phyloP scores from a whole-genome alignment of 1,140 invertebrate genomes.

The Heliconius himera region DNA sequence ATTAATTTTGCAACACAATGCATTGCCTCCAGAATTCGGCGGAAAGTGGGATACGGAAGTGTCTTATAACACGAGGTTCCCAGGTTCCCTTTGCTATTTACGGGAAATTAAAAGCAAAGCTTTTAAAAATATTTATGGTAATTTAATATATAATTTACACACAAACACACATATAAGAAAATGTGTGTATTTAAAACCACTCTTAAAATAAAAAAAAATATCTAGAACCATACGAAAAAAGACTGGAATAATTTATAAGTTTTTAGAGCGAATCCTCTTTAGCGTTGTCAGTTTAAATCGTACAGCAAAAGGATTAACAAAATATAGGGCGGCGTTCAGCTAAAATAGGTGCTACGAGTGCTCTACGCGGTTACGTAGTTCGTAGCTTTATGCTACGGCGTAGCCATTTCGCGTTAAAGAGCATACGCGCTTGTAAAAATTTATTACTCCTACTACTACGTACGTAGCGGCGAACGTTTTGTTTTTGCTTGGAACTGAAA shows the following conservation, averaged over 20 bases:
- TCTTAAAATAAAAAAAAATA: background rate
- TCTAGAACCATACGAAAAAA: background rate
- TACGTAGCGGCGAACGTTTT: slow-evolving; percentile 24
- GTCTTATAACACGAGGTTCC: too few species aligned
- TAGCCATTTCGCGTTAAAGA: slow-evolving; percentile 38
- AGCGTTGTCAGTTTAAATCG: slow-evolving; percentile 28
- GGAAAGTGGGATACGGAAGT: too few species aligned
- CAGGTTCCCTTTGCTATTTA: too few species aligned
- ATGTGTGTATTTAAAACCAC: background rate
- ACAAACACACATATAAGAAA: background rate
- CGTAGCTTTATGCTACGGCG: slow-evolving; percentile 37
- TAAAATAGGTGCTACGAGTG: slow-evolving; percentile 40
- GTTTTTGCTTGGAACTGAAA: slow-evolving; percentile 21
- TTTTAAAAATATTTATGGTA: too few species aligned
- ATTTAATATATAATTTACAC: too few species aligned
- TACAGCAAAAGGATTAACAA: slow-evolving; percentile 33
- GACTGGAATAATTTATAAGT: slow-evolving; percentile 3
- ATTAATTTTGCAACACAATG: too few species aligned
- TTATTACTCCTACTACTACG: slow-evolving; percentile 31
- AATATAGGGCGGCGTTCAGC: slow-evolving; percentile 34
- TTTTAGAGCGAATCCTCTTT: slow-evolving; percentile 15
- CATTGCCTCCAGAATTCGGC: too few species aligned
- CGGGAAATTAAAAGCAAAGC: too few species aligned
- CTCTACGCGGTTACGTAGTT: slow-evolving; percentile 41
- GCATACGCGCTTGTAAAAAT: slow-evolving; percentile 41